Percentiles rank a stretch among this genome's conserved stretches.
These are phyloP conservation scores for Leptodactylus fallax DNA, from an alignment of 2,797 vertebrate genomes.

Conservation along the genomic window DNA sequence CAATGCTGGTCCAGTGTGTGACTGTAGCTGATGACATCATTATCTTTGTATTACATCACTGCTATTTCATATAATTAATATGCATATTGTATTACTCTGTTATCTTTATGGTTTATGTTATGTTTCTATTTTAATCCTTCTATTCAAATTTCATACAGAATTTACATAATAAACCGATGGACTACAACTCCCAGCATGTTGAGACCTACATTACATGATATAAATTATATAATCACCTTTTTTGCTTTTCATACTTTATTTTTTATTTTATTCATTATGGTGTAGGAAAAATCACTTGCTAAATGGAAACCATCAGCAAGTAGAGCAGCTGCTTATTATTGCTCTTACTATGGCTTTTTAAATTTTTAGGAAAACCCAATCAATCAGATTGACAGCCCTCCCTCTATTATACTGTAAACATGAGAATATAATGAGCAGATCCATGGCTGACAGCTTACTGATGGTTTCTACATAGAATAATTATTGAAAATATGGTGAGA, in stretches of 20 bases:
- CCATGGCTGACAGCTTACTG: too few species aligned
- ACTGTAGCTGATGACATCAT: not conserved
- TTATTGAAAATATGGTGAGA: too few species aligned
- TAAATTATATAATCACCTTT: not conserved
- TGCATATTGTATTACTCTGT: not conserved
- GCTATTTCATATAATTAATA: not conserved
- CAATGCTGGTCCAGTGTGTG: too few species aligned
- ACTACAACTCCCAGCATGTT: conserved; percentile 2
- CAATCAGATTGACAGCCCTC: too few species aligned
- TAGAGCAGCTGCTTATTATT: not conserved
- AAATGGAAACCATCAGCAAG: not conserved
- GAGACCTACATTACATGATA: not conserved
- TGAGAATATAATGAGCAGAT: too few species aligned
- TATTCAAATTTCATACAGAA: not conserved
- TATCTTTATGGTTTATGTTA: not conserved
- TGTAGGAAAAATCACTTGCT: not conserved
- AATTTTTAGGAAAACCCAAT: too few species aligned
- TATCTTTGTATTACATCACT: not conserved
- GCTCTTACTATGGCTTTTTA: not conserved
- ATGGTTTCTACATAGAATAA: too few species aligned
- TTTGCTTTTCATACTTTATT: too few species aligned
- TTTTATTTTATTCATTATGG: not conserved
- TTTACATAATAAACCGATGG: not conserved
- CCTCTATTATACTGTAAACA: too few species aligned
- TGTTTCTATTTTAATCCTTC: not conserved